Conservation (phyloP, 53 echinoderm and acorn worm species). For the Patiria pectinifera region DNA sequence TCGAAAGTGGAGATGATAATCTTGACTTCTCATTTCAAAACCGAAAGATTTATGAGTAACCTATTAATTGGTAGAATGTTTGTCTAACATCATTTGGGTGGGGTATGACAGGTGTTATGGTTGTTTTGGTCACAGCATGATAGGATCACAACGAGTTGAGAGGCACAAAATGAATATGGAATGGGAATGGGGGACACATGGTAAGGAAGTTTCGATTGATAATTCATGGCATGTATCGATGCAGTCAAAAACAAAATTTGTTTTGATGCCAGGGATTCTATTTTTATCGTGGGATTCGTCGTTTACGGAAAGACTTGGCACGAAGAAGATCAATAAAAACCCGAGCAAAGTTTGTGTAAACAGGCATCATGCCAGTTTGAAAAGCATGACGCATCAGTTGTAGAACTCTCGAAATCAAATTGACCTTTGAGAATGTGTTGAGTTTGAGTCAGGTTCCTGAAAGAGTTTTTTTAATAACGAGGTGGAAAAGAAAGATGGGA, state of each 20-base stretch:
- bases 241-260: not conserved
- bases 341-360: not conserved
- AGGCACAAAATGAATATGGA: not conserved
- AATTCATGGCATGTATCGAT: not conserved
- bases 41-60: constrained; percentile 5
- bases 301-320: not conserved
- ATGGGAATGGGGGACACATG: not conserved
- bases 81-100: not conserved
- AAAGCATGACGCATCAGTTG: not conserved
- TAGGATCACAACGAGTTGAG: not conserved
- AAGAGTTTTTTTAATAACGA: no score
- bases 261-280: not conserved
- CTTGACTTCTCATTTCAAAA: not conserved
- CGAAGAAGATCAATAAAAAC: not conserved
- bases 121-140: not conserved
- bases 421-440: not conserved
- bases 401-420: not conserved
- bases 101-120: not conserved
- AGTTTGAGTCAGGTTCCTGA: not conserved
- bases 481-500: no score
- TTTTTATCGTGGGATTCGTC: not conserved
- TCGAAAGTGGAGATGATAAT: not conserved
- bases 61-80: not conserved
- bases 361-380: not conserved
- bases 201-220: not conserved